A percentile compares a stretch with the other conserved stretches of the same genome.
These are phyloP conservation scores for Agrochola lychnidis DNA, from an alignment of 2,888 invertebrate species.

Conservation along the genomic window DNA sequence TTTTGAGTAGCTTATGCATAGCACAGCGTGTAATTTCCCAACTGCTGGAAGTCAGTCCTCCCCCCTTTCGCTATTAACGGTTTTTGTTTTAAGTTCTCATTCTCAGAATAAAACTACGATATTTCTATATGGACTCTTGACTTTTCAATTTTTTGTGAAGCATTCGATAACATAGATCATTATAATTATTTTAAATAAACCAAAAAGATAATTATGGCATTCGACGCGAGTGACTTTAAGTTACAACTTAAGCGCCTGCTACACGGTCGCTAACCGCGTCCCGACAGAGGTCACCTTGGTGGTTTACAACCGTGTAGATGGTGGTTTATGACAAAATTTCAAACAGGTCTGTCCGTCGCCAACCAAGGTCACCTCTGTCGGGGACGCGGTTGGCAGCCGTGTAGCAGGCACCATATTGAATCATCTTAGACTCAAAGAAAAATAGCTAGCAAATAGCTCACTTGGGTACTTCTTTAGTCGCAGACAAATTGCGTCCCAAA, in stretches of 20 bases:
- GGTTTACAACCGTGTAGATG: too few relatives aligned
- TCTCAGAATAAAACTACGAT: background rate
- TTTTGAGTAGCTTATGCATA: background rate
- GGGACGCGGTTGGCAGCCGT: too few relatives aligned
- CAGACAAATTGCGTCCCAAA: background rate
- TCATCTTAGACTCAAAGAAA: background rate
- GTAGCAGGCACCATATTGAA: too few relatives aligned
- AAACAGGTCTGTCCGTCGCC: too few relatives aligned
- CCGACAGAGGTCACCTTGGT: too few relatives aligned
- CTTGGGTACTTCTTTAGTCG: background rate
- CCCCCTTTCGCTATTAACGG: background rate
- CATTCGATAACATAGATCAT: slow-evolving; percentile 25
- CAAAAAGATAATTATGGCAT: background rate
- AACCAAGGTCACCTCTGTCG: too few relatives aligned
- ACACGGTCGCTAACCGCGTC: too few relatives aligned
- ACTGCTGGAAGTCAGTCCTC: background rate
- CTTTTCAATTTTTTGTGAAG: background rate
- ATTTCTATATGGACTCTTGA: background rate
- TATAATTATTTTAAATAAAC: background rate
- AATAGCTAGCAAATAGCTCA: too few relatives aligned
- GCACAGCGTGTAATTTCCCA: background rate
- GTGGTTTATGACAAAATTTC: too few relatives aligned
- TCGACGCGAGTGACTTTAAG: background rate
- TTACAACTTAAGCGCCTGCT: too few relatives aligned
- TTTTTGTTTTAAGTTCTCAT: background rate